Percentiles rank a stretch among this genome's conserved stretches.
These are phyloP conservation scores for Hydractinia symbiolongicarpus DNA, from an alignment of 30 jellyfish, hydroid and myxozoan genomes.

Conservation along the genomic window DNA sequence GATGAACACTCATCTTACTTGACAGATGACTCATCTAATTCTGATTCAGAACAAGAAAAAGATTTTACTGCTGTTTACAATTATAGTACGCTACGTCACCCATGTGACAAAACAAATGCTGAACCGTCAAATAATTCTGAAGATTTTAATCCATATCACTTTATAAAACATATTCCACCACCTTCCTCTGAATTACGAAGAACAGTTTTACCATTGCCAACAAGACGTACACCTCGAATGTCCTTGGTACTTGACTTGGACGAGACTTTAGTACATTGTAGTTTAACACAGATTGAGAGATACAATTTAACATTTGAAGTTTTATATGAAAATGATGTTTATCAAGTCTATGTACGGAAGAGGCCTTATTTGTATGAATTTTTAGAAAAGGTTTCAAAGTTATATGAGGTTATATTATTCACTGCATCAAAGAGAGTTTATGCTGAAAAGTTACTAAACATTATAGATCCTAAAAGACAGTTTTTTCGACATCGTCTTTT, in stretches of 20 bases:
- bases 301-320: constrained; percentile 83
- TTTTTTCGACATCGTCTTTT: constrained; percentile 86
- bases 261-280: constrained; percentile 96
- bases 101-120: constrained; percentile 26
- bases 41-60: background rate
- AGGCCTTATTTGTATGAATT: constrained; percentile 87
- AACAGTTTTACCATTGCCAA: constrained; percentile 85
- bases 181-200: constrained; percentile 44
- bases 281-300: constrained; percentile 66
- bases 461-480: constrained; percentile 79
- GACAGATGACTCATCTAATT: background rate
- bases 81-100: background rate
- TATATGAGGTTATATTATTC: constrained; percentile 80
- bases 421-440: constrained; percentile 94
- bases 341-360: constrained; percentile 79
- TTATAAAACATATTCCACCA: constrained; percentile 77
- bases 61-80: background rate
- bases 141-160: constrained; percentile 77
- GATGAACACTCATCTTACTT: background rate
- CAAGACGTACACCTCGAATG: constrained; percentile 77
- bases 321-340: constrained; percentile 56
- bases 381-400: constrained; percentile 69
- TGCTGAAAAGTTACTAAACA: constrained; percentile 88
- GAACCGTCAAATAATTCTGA: constrained; percentile 42
- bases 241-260: constrained; percentile 87